Conservation (phyloP, 2,888 invertebrate genomes). For the Leptura quadrifasciata region DNA sequence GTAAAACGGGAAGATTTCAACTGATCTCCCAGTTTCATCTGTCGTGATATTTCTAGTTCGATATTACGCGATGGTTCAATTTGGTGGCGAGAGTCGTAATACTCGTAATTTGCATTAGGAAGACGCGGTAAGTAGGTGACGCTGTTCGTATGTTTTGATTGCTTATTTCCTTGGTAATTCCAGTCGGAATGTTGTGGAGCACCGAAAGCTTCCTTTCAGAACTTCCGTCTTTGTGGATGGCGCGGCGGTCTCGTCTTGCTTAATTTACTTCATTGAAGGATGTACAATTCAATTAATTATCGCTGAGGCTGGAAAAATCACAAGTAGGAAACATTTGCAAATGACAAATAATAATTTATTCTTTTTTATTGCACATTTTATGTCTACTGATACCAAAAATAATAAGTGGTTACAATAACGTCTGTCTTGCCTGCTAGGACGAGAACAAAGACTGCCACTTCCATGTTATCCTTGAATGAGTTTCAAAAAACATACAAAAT, state of each 20-base stretch:
- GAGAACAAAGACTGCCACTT: no score
- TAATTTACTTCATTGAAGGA: no score
- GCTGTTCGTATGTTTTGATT: slow-evolving; percentile 44
- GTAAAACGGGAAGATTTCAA: slow-evolving; percentile 1
- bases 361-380: no score
- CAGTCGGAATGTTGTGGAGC: slow-evolving; percentile 41
- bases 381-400: no score
- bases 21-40: neutral
- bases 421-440: no score
- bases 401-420: no score
- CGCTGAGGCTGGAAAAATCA: no score
- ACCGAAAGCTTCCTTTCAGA: slow-evolving; percentile 42
- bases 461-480: no score
- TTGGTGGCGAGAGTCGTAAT: neutral
- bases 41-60: neutral
- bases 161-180: slow-evolving; percentile 44
- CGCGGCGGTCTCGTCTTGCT: neutral
- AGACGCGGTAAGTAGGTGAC: slow-evolving; percentile 37
- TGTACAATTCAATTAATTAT: no score
- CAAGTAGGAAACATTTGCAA: no score
- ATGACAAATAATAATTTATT: no score
- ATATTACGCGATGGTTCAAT: neutral
- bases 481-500: no score
- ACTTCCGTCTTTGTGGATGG: slow-evolving; percentile 36
- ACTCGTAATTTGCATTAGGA: slow-evolving; percentile 28